Base-by-base conservation (phyloP, 2,797 vertebrate genomes). In the Anguilla marmorata region DNA sequence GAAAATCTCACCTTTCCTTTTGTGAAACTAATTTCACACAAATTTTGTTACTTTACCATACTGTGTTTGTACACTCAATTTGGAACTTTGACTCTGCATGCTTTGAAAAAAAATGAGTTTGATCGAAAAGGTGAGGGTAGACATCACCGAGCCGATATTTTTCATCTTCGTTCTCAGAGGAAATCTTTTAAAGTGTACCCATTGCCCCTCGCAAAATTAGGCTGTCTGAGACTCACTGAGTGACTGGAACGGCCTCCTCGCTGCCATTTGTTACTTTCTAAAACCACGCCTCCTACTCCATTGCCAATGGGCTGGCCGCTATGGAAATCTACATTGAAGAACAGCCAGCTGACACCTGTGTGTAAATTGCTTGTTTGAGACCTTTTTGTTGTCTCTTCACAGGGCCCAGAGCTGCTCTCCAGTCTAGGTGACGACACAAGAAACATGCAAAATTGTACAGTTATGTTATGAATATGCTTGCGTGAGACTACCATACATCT, bases 371-470 rank as follows among this genome's bases (percentile, higher is more conserved):
- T 90, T 89, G 88, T 56, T 24, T 24, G 50, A 54, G 50, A 84
- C 27, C 21, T 56, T 56, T 85, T 14, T 16, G 74, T 37, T 50
- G 7, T 24, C 48, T n/a, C 2, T 33, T 19, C 91, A 85, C 89
- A 86, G 91, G 0, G 27, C 87, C 92, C 89, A 91, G 93, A 90
- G 14, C 92, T 87, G n/a, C 86, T 88, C 92, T 94, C 94, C 94
- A 19, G 30, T 91, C 94, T 95, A 94, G 93, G 93, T 94, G 95
- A 95, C 95, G 94, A 94, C 94, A 96, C 94, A 93, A 96, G 94
- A 95, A 94, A 95, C 96, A 96, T 96, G 96, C 95, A 96, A 96
- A 95, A 94, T 95, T 95, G 93, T 94, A 95, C 93, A 90, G 92
- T 90, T 94, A 93, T 94, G 94, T 45, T 88, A 76, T 87, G 87